phyloP scores from a whole-genome alignment of 2,113 vertebrate genomes.

The Polypterus bichir region DNA sequence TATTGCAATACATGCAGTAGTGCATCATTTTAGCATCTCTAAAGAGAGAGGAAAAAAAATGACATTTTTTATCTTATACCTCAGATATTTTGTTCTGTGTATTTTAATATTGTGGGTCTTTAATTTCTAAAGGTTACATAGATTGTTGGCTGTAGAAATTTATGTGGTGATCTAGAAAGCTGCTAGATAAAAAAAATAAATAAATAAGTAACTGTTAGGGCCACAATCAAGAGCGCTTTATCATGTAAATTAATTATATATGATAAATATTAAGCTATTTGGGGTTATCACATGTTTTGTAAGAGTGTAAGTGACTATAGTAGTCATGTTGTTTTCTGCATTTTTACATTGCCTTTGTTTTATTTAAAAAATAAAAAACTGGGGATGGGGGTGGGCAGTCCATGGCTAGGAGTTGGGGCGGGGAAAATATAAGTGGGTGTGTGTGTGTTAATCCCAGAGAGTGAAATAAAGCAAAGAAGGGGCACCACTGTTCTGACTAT shows the following conservation, averaged over 20 bases:
- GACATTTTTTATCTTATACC: slow-evolving; percentile 99
- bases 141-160: slow-evolving; percentile 84
- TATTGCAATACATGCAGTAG: slow-evolving; percentile 93
- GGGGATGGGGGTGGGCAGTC: slow-evolving; percentile 4
- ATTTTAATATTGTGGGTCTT: slow-evolving; percentile 99
- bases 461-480: slow-evolving; percentile 43
- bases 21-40: slow-evolving; percentile 90
- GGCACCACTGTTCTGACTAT: slow-evolving; percentile 55
- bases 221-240: slow-evolving; percentile 76
- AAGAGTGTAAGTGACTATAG: slow-evolving; percentile 72
- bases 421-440: slow-evolving; percentile 33
- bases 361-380: slow-evolving; percentile 7
- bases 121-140: slow-evolving; percentile 87
- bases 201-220: slow-evolving; percentile 53
- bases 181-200: slow-evolving; percentile 56
- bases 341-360: slow-evolving; percentile 55
- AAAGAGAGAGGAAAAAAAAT: slow-evolving; percentile 62
- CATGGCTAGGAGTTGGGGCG: slow-evolving; percentile 19
- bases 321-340: slow-evolving; percentile 60
- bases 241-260: slow-evolving; percentile 79
- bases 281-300: slow-evolving; percentile 77
- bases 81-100: slow-evolving; percentile 99
- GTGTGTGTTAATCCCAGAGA: slow-evolving; percentile 32
- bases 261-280: slow-evolving; percentile 69
- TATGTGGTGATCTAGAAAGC: slow-evolving; percentile 83